These are phyloP conservation scores for Spodoptera litura DNA, from an alignment of 1,140 invertebrate species.

Conservation along the genomic window DNA sequence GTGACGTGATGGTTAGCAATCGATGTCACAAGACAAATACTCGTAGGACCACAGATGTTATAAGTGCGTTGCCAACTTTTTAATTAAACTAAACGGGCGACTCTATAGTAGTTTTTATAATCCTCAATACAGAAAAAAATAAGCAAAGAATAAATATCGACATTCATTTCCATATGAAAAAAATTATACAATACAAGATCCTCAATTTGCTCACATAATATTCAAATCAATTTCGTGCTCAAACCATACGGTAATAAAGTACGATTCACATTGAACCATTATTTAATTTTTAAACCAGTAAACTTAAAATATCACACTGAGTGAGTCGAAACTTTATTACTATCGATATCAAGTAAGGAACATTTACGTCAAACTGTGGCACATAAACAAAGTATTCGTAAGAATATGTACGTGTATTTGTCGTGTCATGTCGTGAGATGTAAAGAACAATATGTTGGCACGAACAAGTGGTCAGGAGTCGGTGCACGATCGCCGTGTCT, in stretches of 20 bases:
- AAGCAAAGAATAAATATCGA: too few species aligned
- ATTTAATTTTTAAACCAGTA: neutral
- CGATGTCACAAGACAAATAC: too few species aligned
- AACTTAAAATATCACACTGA: slow-evolving; percentile 25
- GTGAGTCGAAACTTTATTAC: slow-evolving; percentile 15
- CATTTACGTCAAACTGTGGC: slow-evolving; percentile 35
- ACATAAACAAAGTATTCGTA: neutral
- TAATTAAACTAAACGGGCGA: too few species aligned
- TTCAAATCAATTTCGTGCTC: neutral
- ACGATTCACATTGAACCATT: too few species aligned
- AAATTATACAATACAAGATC: too few species aligned
- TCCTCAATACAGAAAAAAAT: too few species aligned
- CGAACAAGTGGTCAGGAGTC: slow-evolving; percentile 51
- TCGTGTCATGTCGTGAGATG: slow-evolving; percentile 32
- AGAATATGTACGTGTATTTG: neutral
- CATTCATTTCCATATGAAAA: too few species aligned
- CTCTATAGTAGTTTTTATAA: too few species aligned
- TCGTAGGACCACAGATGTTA: too few species aligned
- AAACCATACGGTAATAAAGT: neutral
- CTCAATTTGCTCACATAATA: slow-evolving; percentile 1
- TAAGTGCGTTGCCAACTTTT: too few species aligned
- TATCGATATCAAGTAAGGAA: slow-evolving; percentile 43
- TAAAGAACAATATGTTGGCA: slow-evolving; percentile 57
- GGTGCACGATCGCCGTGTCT: slow-evolving; percentile 54
- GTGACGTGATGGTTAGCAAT: too few species aligned